Evolutionary conservation across 2,113 vertebrate species (phyloP).

Genomic region (Laticauda laticaudata): DNA sequence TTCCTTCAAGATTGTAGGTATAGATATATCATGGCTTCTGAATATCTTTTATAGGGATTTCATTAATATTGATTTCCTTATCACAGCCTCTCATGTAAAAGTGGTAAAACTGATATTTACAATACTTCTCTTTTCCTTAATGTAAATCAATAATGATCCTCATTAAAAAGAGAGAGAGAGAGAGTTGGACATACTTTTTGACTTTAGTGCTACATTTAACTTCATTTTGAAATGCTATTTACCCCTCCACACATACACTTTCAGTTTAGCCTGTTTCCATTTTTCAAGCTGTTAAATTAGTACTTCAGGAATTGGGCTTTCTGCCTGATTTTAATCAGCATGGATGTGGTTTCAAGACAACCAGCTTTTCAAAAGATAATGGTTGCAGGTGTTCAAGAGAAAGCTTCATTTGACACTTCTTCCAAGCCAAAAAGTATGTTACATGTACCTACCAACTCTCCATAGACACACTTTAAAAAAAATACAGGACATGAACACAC

Average conservation of each 20-base stretch:
- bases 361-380: slow-evolving; percentile 30
- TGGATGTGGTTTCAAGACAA: slow-evolving; percentile 46
- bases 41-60: not conserved
- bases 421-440: slow-evolving; percentile 12
- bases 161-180: slow-evolving; percentile 14
- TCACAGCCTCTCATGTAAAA: slow-evolving; percentile 43
- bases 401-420: slow-evolving; percentile 41
- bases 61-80: slow-evolving; percentile 6
- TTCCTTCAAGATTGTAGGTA: not conserved
- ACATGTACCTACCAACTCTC: slow-evolving; percentile 3
- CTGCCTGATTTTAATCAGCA: slow-evolving; percentile 50
- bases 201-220: slow-evolving; percentile 41
- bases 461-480: not conserved
- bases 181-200: slow-evolving; percentile 1
- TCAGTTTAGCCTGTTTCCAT: slow-evolving; percentile 18
- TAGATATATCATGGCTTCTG: not conserved
- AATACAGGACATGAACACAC: not conserved
- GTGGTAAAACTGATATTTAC: slow-evolving; percentile 11
- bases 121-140: slow-evolving; percentile 24
- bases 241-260: not conserved
- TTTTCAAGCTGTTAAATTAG: slow-evolving; percentile 53
- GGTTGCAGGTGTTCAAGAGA: slow-evolving; percentile 40
- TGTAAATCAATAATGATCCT: slow-evolving; percentile 30
- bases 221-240: slow-evolving; percentile 47
- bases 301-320: slow-evolving; percentile 46